A percentile compares a stretch with the other conserved stretches of the same genome.
phyloP scores from a whole-genome alignment of 2,113 vertebrate genomes.

The Suricata suricatta region DNA sequence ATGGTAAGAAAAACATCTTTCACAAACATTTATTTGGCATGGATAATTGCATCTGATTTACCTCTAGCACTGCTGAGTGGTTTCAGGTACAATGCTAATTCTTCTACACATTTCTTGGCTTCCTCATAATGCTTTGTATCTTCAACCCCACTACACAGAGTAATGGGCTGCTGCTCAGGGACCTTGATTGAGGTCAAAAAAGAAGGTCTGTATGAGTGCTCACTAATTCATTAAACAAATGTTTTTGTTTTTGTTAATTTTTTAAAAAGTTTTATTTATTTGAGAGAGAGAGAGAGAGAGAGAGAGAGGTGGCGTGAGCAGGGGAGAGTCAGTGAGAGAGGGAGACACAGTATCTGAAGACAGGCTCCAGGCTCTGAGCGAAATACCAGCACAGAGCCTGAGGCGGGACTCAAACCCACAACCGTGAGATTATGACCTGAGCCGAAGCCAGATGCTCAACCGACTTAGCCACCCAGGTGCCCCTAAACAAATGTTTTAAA shows the following conservation, averaged over 20 bases:
- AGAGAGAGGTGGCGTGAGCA: no score
- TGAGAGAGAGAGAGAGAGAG: no score
- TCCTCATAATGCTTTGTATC: constrained; percentile 98
- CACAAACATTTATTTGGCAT: background rate
- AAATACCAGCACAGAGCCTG: no score
- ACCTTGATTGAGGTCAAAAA: constrained; percentile 87
- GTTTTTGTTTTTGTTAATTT: background rate
- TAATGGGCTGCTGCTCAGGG: constrained; percentile 96
- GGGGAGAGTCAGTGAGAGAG: no score
- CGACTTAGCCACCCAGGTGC: no score
- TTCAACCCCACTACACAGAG: constrained; percentile 94
- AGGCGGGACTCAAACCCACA: no score
- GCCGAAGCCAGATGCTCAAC: no score
- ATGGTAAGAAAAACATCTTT: background rate
- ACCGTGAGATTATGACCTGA: no score
- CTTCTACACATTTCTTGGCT: constrained; percentile 97
- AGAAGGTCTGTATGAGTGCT: background rate
- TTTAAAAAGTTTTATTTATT: no score
- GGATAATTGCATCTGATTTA: constrained; percentile 72
- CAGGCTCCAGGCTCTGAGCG: no score
- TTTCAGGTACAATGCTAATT: constrained; percentile 98
- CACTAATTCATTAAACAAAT: background rate
- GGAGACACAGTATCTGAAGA: no score
- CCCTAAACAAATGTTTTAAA: background rate
- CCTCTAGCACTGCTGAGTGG: constrained; percentile 97